Evolutionary conservation across 2,888 invertebrate genomes (phyloP), one percentile per base, ranked within the genome.

Genomic region (Syrphus vitripennis): DNA sequence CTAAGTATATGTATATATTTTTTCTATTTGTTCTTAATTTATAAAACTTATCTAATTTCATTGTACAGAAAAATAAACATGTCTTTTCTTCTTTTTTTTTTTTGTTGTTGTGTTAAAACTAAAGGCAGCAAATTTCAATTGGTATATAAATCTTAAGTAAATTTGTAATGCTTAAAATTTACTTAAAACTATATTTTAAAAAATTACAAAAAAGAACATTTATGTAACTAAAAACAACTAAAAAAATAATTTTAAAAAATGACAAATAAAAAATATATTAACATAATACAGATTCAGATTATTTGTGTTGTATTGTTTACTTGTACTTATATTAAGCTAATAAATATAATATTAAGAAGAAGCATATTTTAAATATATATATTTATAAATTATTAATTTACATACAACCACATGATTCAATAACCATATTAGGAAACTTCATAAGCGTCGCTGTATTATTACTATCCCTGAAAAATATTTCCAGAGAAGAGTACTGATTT

Each of bases 401-500:
- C 95, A 97, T 96, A 90, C 98, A 98, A 19, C 97, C 97, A 91
- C 98, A 98, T 6, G 96, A 95, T 89, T 97, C 97, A n/a, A 97
- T 97, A 48, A 97, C 96, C 97, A 98, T 97, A 89, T 97, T 97
- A 0, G 97, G 97, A 80, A 98, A 92, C 1, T 95, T 95, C 90
- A 96, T 96, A 89, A 96, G 95, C 55, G 96, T 96, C 87, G 96
- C 95, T 4, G 96, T 95, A 88, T 95, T 95, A 89, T 96, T 96
- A 19, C 96, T 95, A 90, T 97, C 96, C 93, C 96, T 94, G 91
- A 97, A 97, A 10, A 97, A 94, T 50, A 98, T 93, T 89, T 96
- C 96, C 71, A 98, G 93, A 1, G 96, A 95, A 83, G 96, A 96
- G 92, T 97, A 96, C 83, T 95, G 95, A 63, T 96, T 97, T 1